Conservation (phyloP, 30 jellyfish, hydroid and myxozoan genomes). For the Rhopilema esculentum region DNA sequence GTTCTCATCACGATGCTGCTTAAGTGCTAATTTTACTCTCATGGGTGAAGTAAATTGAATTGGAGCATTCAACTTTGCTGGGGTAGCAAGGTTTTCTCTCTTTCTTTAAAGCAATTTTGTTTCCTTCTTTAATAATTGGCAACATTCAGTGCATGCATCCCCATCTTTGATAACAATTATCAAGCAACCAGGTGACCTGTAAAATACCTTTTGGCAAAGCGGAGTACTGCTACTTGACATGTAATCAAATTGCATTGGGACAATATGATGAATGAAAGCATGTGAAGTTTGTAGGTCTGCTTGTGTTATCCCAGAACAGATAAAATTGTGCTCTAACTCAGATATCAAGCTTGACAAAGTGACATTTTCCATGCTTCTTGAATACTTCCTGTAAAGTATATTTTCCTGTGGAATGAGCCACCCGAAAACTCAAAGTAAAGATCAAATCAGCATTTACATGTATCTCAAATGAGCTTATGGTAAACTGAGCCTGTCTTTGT, state of each 20-base stretch:
- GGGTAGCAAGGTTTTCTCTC: constrained; percentile 10
- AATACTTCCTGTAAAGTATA: background rate
- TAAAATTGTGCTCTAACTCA: background rate
- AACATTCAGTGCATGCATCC: background rate
- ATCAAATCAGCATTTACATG: background rate
- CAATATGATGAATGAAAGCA: background rate
- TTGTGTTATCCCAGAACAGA: background rate
- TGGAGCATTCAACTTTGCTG: constrained; percentile 68
- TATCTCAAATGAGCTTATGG: background rate
- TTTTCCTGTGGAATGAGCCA: background rate
- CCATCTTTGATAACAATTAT: background rate
- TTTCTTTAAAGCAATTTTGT: background rate
- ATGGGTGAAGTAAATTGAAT: constrained; percentile 37
- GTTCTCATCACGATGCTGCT: constrained; percentile 40
- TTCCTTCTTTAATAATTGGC: background rate
- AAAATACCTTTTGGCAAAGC: background rate
- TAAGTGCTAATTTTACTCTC: constrained; percentile 53
- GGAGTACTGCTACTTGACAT: background rate
- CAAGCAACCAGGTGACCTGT: background rate
- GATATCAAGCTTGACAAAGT: background rate
- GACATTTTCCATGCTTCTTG: background rate
- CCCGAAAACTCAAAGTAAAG: background rate
- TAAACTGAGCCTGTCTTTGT: background rate
- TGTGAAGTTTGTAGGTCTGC: background rate
- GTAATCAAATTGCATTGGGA: background rate